These are phyloP conservation scores for Lagorchestes hirsutus DNA, from an alignment of 2,797 vertebrate genomes.

Conservation along the genomic window DNA sequence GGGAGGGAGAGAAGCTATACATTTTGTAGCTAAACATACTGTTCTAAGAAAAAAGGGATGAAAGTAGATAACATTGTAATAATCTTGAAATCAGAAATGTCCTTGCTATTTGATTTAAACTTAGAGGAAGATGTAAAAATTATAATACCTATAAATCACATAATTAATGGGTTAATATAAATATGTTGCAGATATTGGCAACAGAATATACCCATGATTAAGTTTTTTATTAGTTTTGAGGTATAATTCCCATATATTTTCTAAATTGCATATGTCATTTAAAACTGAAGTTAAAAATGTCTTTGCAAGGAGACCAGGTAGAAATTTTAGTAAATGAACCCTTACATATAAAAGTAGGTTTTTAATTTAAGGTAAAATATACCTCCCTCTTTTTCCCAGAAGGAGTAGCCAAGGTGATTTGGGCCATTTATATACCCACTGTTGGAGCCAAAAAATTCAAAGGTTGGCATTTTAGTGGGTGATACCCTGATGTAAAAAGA, in stretches of 20 bases:
- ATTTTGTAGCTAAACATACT: slow-evolving; percentile 60
- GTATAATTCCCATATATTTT: neutral
- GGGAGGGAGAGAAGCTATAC: neutral
- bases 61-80: slow-evolving; percentile 57
- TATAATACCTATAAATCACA: slow-evolving; percentile 30
- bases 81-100: slow-evolving; percentile 61
- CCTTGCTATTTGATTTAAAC: slow-evolving; percentile 35
- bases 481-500: slow-evolving; percentile 64
- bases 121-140: slow-evolving; percentile 38
- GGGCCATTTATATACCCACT: slow-evolving; percentile 25
- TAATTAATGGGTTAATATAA: slow-evolving; percentile 55
- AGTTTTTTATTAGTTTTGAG: neutral
- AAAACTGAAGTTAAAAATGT: neutral
- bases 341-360: neutral
- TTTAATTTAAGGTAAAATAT: slow-evolving; percentile 17
- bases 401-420: slow-evolving; percentile 20
- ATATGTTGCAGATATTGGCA: slow-evolving; percentile 15
- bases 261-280: slow-evolving; percentile 55
- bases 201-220: slow-evolving; percentile 11
- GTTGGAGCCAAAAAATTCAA: slow-evolving; percentile 30
- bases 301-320: neutral
- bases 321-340: neutral
- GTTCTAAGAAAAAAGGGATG: slow-evolving; percentile 31
- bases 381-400: neutral
- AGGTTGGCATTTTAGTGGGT: slow-evolving; percentile 38